Percentiles rank a stretch among this genome's conserved stretches.
Conservation (phyloP, 2,888 invertebrate species). For the Leuctra nigra region DNA sequence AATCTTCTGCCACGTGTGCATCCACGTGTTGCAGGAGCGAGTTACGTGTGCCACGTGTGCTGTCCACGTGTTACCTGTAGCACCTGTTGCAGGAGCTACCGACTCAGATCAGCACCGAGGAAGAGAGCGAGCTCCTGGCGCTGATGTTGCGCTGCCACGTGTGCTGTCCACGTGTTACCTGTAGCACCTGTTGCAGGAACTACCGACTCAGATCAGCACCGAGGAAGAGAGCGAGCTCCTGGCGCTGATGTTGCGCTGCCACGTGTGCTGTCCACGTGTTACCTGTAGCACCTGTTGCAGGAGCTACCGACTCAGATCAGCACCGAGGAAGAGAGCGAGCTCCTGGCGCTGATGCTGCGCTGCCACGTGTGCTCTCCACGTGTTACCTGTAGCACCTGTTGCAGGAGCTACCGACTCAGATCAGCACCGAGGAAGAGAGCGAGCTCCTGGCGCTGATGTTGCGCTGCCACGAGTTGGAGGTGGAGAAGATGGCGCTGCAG, state of each 20-base stretch:
- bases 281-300: constrained; percentile 40
- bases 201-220: constrained; percentile 76
- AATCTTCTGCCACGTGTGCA: too few species aligned
- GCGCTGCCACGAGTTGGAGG: constrained; percentile 88
- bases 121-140: constrained; percentile 82
- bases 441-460: constrained; percentile 84
- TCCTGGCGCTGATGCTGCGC: constrained; percentile 77
- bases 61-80: too few species aligned
- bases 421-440: constrained; percentile 82
- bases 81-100: constrained; percentile 75
- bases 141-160: constrained; percentile 87
- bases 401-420: constrained; percentile 75
- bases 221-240: constrained; percentile 87
- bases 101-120: constrained; percentile 74
- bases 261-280: constrained; percentile 42
- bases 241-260: constrained; percentile 81
- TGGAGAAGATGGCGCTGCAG: constrained; percentile 88
- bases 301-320: constrained; percentile 77
- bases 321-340: constrained; percentile 85
- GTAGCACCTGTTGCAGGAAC: constrained; percentile 59
- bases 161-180: too few species aligned
- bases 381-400: too few species aligned
- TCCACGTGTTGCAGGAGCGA: too few species aligned
- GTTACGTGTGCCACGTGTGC: too few species aligned
- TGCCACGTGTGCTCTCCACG: too few species aligned